A percentile compares a stretch with the other conserved stretches of the same genome.
Evolutionary conservation across 2,797 vertebrate genomes (phyloP).

Genomic region (Coendou prehensilis): DNA sequence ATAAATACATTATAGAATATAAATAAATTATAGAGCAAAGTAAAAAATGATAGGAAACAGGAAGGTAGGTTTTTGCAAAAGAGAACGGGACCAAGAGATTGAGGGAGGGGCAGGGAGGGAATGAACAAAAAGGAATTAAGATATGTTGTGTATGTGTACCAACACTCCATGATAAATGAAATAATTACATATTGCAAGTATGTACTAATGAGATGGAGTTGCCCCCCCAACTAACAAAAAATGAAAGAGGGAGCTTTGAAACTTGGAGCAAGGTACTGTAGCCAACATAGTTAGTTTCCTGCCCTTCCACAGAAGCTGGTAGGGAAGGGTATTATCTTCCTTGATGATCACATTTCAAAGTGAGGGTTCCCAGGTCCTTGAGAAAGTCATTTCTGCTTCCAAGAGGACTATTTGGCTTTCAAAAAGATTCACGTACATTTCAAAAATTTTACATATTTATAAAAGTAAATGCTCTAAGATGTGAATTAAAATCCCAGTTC

Average conservation of each 20-base stretch:
- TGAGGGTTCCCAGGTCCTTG: neutral
- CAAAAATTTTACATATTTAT: neutral
- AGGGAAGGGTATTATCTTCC: neutral
- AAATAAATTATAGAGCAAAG: neutral
- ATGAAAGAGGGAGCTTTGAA: neutral
- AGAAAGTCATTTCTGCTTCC: neutral
- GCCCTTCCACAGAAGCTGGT: neutral
- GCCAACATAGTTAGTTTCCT: neutral
- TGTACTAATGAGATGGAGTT: neutral
- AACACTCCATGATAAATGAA: neutral
- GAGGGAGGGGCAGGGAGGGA: neutral
- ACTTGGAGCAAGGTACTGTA: neutral
- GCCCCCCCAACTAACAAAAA: neutral
- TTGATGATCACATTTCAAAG: neutral
- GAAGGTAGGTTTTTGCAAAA: neutral
- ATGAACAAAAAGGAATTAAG: neutral
- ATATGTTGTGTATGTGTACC: neutral
- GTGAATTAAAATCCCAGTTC: neutral
- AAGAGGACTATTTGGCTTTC: neutral
- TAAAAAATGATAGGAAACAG: neutral
- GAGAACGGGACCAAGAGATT: neutral
- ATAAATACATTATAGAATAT: neutral
- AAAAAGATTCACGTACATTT: neutral
- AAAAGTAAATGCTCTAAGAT: neutral
- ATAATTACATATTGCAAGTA: neutral